phyloP scores from a whole-genome alignment of 2,797 vertebrate species.

The Meda fulgida region DNA sequence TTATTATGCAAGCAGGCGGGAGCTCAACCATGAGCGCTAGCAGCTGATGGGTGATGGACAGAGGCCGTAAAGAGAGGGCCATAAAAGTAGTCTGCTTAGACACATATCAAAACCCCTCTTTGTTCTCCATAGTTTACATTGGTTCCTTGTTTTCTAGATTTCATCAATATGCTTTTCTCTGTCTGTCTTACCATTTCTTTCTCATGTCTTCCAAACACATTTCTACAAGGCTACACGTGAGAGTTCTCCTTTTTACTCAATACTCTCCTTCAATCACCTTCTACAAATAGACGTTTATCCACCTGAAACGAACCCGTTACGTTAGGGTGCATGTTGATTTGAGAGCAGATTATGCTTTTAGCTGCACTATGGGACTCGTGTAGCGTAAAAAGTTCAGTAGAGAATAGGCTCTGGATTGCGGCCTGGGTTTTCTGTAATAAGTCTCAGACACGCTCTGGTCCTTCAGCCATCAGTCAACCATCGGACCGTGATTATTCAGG shows the following conservation, averaged over 20 bases:
- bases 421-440: conserved; percentile 59
- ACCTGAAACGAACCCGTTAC: conserved; percentile 21
- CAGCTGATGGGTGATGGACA: conserved; percentile 69
- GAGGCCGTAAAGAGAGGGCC: conserved; percentile 62
- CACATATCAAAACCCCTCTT: conserved; percentile 67
- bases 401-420: conserved; percentile 49
- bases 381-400: conserved; percentile 44
- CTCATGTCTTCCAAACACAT: conserved; percentile 11
- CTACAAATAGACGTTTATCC: conserved; percentile 23
- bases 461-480: conserved; percentile 52
- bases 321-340: conserved; percentile 34
- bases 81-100: conserved; percentile 59
- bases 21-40: conserved; percentile 63
- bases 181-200: not conserved
- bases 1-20: conserved; percentile 67
- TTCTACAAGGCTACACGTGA: conserved; percentile 6
- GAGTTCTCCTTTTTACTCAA: not conserved
- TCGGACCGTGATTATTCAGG: conserved; percentile 64
- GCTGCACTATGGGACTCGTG: conserved; percentile 17
- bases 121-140: conserved; percentile 49
- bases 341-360: conserved; percentile 38
- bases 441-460: conserved; percentile 61
- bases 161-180: conserved; percentile 32
- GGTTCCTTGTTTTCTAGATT: conserved; percentile 59
- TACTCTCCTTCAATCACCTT: conserved; percentile 11